phyloP scores from a whole-genome alignment of 2,113 vertebrate species.

The Anguilla japonica region DNA sequence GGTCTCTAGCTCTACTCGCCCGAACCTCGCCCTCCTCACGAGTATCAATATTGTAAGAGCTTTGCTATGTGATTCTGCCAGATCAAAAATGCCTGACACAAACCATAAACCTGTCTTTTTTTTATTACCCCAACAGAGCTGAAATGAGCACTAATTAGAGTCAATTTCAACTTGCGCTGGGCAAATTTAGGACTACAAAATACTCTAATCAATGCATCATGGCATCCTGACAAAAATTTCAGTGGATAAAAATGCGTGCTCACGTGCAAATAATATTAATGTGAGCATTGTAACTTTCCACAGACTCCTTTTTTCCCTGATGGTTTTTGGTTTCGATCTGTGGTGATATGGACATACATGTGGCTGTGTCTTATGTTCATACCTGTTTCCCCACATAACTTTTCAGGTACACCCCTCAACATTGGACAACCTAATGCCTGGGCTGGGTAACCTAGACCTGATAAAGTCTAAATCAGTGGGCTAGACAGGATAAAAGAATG shows the following conservation, averaged over 20 bases:
- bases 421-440: background rate
- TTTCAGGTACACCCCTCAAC: background rate
- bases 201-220: background rate
- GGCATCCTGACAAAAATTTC: background rate
- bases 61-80: background rate
- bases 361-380: too few species aligned
- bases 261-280: background rate
- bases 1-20: background rate
- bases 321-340: background rate
- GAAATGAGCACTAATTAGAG: background rate
- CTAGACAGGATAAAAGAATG: background rate
- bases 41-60: slow-evolving; percentile 1
- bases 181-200: background rate
- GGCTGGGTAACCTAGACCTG: background rate
- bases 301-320: background rate
- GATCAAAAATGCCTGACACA: background rate
- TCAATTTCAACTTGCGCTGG: background rate
- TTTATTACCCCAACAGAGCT: background rate
- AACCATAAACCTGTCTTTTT: background rate
- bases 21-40: background rate
- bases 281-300: background rate
- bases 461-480: background rate
- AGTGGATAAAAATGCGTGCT: background rate
- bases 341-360: background rate
- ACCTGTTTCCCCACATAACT: too few species aligned